Conservation (phyloP, 2,888 invertebrate genomes). For the Drosophila macrospina region DNA sequence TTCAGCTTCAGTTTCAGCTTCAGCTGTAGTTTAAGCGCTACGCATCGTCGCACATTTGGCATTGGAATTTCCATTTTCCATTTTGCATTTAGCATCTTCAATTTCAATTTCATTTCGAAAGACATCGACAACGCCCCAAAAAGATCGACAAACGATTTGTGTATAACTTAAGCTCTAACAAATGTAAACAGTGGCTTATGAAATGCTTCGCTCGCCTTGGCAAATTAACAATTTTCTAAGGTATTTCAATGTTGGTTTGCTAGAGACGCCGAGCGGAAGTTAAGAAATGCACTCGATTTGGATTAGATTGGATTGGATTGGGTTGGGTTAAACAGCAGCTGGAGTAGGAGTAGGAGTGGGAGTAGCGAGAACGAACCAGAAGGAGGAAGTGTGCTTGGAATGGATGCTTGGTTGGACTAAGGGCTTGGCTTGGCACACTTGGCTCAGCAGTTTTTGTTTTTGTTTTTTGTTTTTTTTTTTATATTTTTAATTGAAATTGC, state of each 20-base stretch:
- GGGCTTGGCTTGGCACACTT: slow-evolving; percentile 35
- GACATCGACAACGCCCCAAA: slow-evolving; percentile 52
- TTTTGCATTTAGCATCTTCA: no score
- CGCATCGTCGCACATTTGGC: slow-evolving; percentile 68
- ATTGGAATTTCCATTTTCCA: slow-evolving; percentile 66
- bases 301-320: slow-evolving; percentile 8
- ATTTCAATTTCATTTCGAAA: slow-evolving; percentile 57
- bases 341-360: not conserved
- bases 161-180: slow-evolving; percentile 20
- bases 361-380: no score
- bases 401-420: slow-evolving; percentile 16
- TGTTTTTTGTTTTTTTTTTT: no score
- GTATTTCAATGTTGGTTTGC: slow-evolving; percentile 12
- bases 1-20: no score
- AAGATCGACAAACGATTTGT: slow-evolving; percentile 47
- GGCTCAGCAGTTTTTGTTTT: slow-evolving; percentile 29
- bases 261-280: slow-evolving; percentile 23
- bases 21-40: no score
- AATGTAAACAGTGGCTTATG: slow-evolving; percentile 27
- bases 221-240: slow-evolving; percentile 16
- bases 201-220: slow-evolving; percentile 24
- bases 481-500: slow-evolving; percentile 75
- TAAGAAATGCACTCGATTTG: slow-evolving; percentile 41
- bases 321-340: not conserved
- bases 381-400: not conserved